Evolutionary conservation across 35 echinoderm and acorn worm species (phyloP).

Genomic region (Acanthaster planci): DNA sequence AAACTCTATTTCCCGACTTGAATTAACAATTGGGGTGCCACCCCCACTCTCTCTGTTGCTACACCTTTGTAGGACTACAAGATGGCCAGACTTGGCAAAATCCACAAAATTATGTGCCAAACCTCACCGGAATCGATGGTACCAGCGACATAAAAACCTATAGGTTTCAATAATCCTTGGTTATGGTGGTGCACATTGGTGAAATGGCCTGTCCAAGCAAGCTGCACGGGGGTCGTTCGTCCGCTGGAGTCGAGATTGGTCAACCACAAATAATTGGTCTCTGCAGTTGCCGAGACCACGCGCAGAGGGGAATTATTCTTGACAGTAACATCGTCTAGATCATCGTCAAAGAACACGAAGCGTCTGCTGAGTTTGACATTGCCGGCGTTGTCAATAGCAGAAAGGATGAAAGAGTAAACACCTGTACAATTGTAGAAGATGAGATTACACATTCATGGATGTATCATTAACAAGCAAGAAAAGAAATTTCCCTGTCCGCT

Average conservation of each 20-base stretch:
- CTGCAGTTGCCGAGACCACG: not conserved
- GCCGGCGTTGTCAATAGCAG: constrained; percentile 1
- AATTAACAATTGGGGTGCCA: too few relatives aligned
- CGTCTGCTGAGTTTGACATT: not conserved
- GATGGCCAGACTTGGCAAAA: too few relatives aligned
- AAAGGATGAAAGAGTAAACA: constrained; percentile 24
- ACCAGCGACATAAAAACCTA: not conserved
- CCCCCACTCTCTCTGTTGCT: too few relatives aligned
- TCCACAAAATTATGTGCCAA: not conserved
- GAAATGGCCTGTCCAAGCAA: constrained; percentile 32
- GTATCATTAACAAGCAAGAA: not conserved
- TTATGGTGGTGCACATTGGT: constrained; percentile 7
- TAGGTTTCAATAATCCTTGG: constrained; percentile 13
- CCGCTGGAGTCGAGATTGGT: not conserved
- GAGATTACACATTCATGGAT: not conserved
- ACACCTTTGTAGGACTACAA: too few relatives aligned
- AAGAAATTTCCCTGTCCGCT: not conserved
- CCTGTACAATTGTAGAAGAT: not conserved
- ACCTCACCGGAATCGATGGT: not conserved
- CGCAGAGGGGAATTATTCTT: not conserved
- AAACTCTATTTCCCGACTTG: too few relatives aligned
- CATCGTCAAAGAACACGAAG: constrained; percentile 34
- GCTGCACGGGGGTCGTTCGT: not conserved
- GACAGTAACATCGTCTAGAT: not conserved
- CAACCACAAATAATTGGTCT: constrained; percentile 1